Base-by-base conservation (phyloP, 2,113 vertebrate species). In the Psephotus haematonotus region DNA sequence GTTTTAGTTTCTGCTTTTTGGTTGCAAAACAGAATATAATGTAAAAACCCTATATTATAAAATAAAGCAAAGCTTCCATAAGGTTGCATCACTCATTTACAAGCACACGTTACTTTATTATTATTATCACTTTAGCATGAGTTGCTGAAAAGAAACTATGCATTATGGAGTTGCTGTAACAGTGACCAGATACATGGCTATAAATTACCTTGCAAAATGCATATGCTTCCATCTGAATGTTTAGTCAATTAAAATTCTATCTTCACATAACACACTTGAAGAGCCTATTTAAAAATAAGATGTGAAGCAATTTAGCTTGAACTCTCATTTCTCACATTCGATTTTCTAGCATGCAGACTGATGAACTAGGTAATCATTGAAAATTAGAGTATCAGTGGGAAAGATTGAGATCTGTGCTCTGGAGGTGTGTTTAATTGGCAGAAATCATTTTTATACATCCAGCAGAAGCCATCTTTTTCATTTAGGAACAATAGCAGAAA, bases 251-350 rank as follows among this genome's bases (percentile, higher is more conserved):
- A 69, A 77, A 84, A 87, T 62, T 84, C 44, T 74, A 46, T 82
- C 76, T 94, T 91, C 62, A 63, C 10, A 41, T 69, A 89, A 63
- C 23, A 84, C 18, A 78, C 44, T 31, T 83, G 41, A 81, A 82
- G 35, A 91, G 31, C 65, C 70, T 81, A 89, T 85, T 91, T 91
- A 93, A 94, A 86, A 91, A 37, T 70, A 88, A 85, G 60, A 33
- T 79, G 60, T 13, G 49, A 94, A 67, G 33, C 59, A 84, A 43
- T 52, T 94, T 39, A 81, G 35, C 49, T 93, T 84, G 60, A 89
- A 77, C 52, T 78, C 19, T 75, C 17, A 25, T 84, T 81, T 57
- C 63, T 81, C n/a, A 39, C n/a, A 67, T 24, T 87, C 35, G 11
- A 8, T 78, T 84, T 84, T 82, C 57, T 67, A 63, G 74, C 16